Evolutionary conservation across 2,888 invertebrate species (phyloP), one percentile per base, ranked within the genome.

Genomic region (Drosophila kanekoi): DNA sequence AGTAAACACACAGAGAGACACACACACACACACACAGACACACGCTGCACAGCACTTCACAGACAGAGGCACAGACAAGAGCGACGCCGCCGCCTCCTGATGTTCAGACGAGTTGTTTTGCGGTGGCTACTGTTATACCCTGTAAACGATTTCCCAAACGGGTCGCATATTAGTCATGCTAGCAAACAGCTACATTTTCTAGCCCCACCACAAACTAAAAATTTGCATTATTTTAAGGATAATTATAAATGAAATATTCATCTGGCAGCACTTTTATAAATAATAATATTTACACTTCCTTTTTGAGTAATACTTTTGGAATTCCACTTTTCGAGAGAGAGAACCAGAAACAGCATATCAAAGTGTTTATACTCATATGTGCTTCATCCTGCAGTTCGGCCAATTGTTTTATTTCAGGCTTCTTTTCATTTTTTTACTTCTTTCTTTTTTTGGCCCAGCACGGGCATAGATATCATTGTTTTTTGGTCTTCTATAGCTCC

Each of bases 1-100:
- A 58, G 35, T 44, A 48, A n/a, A 56, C 49, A 70, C 18, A 63
- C 44, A 54, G 40, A 57, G 57, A 60, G 53, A 62, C 41, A 44
- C 57, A 54, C 60, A 45, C 23, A 43, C 23, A 8, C 20, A 37
- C 49, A 49, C 37, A 37, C 20, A 28, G 9, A 38, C 8, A 6
- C 16, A 40, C 10, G n/a, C 13, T 23, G 23, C 23, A 8, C 23
- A 23, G 23, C 23, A 23, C 23, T 28, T 28, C 2, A 40, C 20
- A 40, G 14, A 45, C n/a, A 40, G 9, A 28, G 14, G 14, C 14
- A 6, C 13, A 28, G 14, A 28, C n/a, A 40, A 53, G 40, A 18
- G 38, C 20, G 5, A 5, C 5, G 23, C 23, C 23, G 28, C 28
- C 23, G 20, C 18, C 51, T 45, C 45, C 45, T 28, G 23, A n/a